Evolutionary conservation across 1,140 invertebrate species (phyloP), one percentile per base, ranked within the genome.

Genomic region (Drosophila asahinai): DNA sequence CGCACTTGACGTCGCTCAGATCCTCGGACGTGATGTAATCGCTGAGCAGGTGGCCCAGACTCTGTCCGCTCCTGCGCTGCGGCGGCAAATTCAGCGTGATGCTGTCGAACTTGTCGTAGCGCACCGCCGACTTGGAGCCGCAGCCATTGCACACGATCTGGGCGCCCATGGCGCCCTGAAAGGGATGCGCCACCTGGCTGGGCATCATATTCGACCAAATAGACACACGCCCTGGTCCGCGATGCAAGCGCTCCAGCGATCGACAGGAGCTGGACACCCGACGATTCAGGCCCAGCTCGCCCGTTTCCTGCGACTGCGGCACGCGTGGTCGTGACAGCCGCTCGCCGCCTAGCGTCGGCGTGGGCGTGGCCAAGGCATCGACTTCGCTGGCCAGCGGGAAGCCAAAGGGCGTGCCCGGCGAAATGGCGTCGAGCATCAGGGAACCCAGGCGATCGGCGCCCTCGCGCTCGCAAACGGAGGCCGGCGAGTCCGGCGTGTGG

Each of bases 31-130:
- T 96, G 5, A 98, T 96, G 91, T 98, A 98, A 61, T 97, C 95
- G 17, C 96, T 95, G 15, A 99, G 93, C 38, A 98, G 86, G 81
- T 96, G 94, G 84, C 96, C 93, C 75, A 93, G 47, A 42, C 92
- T 93, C 27, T 93, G 60, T 0, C 91, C 91, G 1, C 80, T 74
- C 0, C 89, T 79, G 43, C 93, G 94, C 22, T 93, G 92, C n/a
- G 94, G 92, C 30, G 97, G 97, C 47, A 97, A 91, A 55, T 94
- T 94, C 22, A 99, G 93, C 0, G 97, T 97, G 19, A 99, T 94
- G 86, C 96, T 97, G 92, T 98, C 97, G 87, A 98, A 97, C 89
- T 97, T 97, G 91, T 98, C 97, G 91, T 98, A 98, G 17, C 96
- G 95, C 12, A 98, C 95, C 0, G 97, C 95, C 80, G 96, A 96